Evolutionary conservation across 1,140 invertebrate genomes (phyloP).

Genomic region (Diabrotica virgifera): DNA sequence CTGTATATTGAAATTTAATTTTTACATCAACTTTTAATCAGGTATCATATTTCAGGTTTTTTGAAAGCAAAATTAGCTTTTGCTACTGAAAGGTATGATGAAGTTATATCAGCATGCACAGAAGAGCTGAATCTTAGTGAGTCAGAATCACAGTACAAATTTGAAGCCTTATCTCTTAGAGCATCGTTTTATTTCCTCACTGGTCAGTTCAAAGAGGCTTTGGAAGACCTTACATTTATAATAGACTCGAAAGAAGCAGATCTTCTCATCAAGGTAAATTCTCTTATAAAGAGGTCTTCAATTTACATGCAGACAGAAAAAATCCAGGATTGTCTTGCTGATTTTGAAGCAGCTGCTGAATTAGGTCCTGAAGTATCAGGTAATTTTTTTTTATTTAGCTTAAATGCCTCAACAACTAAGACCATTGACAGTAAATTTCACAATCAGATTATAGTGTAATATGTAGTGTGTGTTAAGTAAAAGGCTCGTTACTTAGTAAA

Average conservation of each 20-base stretch:
- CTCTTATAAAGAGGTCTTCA: constrained; percentile 85
- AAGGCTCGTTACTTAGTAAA: too few species aligned
- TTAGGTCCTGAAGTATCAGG: constrained; percentile 79
- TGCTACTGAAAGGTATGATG: constrained; percentile 69
- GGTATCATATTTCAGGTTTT: constrained; percentile 54
- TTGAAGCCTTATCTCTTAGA: constrained; percentile 72
- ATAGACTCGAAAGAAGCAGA: constrained; percentile 59
- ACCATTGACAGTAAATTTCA: too few species aligned
- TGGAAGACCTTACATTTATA: constrained; percentile 66
- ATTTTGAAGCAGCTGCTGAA: constrained; percentile 73
- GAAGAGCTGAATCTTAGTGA: constrained; percentile 73
- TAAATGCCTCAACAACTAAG: too few species aligned
- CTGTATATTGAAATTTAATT: too few species aligned
- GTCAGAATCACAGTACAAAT: constrained; percentile 51
- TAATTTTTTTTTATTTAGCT: too few species aligned
- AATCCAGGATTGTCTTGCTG: constrained; percentile 67
- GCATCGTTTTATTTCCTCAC: constrained; percentile 80
- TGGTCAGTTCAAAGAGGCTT: constrained; percentile 67
- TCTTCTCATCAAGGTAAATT: constrained; percentile 72
- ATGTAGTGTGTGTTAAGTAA: too few species aligned
- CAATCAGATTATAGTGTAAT: too few species aligned
- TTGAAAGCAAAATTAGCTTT: constrained; percentile 65
- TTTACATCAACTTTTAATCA: too few species aligned
- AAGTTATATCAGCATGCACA: constrained; percentile 74
- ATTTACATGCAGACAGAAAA: constrained; percentile 77